Evolutionary conservation across 2,888 invertebrate genomes (phyloP).

Genomic region (Dorcus parallelipipedus): DNA sequence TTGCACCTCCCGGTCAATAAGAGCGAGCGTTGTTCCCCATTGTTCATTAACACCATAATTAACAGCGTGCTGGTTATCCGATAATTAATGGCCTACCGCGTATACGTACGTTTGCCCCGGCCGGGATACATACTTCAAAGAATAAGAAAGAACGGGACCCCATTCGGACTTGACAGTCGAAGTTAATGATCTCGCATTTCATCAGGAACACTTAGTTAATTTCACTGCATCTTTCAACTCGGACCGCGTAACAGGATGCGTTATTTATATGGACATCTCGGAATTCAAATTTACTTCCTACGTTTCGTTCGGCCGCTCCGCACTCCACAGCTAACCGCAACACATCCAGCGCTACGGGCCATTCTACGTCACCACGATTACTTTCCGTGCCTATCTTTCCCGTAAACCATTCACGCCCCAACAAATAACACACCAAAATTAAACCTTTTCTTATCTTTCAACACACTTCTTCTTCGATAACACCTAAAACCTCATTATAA

Average conservation of each 20-base stretch:
- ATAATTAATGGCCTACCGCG: slow-evolving; percentile 32
- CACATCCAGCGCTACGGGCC: not conserved
- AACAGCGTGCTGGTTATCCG: slow-evolving; percentile 32
- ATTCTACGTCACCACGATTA: not conserved
- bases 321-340: not conserved
- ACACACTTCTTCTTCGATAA: too few relatives aligned
- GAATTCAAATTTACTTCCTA: slow-evolving; percentile 24
- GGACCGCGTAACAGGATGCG: slow-evolving; percentile 19
- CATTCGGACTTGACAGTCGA: slow-evolving; percentile 28
- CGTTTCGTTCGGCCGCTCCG: slow-evolving; percentile 12
- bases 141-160: slow-evolving; percentile 23
- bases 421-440: too few relatives aligned
- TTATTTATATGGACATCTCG: slow-evolving; percentile 24
- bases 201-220: slow-evolving; percentile 28
- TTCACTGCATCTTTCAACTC: slow-evolving; percentile 23
- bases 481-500: too few relatives aligned
- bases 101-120: slow-evolving; percentile 19
- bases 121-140: slow-evolving; percentile 24
- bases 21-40: slow-evolving; percentile 26
- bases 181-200: slow-evolving; percentile 29
- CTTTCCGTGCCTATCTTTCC: slow-evolving; percentile 1
- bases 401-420: not conserved
- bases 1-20: slow-evolving; percentile 28
- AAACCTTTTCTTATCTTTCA: too few relatives aligned
- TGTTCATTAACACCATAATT: slow-evolving; percentile 37